Conservation (phyloP, 1,140 invertebrate species). For the Drosophila ambigua region DNA sequence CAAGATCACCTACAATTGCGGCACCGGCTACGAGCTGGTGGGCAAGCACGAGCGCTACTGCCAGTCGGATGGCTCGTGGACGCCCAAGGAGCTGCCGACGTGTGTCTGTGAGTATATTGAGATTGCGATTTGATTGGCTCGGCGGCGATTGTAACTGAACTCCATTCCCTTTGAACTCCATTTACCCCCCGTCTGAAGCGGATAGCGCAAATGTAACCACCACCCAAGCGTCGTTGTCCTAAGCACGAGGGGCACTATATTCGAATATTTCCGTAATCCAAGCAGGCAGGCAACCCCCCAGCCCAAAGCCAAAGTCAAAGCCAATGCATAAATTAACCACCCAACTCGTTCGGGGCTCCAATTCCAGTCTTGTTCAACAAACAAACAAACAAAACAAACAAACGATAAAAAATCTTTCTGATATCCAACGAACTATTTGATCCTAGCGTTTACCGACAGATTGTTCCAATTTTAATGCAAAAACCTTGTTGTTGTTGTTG, state of each 20-base stretch:
- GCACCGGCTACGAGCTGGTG: constrained; percentile 94
- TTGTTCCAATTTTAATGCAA: constrained; percentile 72
- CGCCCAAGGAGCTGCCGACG: constrained; percentile 93
- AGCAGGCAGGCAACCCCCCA: constrained; percentile 25
- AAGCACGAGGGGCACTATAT: constrained; percentile 29
- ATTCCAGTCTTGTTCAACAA: constrained; percentile 36
- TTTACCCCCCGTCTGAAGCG: constrained; percentile 47
- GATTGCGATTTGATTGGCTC: constrained; percentile 3
- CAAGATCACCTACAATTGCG: constrained; percentile 95
- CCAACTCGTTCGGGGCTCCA: constrained; percentile 28
- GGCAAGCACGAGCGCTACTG: constrained; percentile 93
- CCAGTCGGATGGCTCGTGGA: constrained; percentile 94
- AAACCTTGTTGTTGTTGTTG: constrained; percentile 69
- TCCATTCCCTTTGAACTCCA: constrained; percentile 42
- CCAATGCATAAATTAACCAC: constrained; percentile 3
- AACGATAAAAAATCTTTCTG: constrained; percentile 26
- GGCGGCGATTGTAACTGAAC: constrained; percentile 43
- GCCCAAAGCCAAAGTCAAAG: constrained; percentile 17
- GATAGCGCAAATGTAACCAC: constrained; percentile 77
- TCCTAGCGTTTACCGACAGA: constrained; percentile 57
- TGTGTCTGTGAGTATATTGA: constrained; percentile 91
- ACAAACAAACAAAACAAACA: background rate
- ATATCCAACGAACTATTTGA: constrained; percentile 8
- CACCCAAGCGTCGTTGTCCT: constrained; percentile 67
- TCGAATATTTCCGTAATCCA: constrained; percentile 39